Evolutionary conservation across 2,113 vertebrate species (phyloP), one percentile per base, ranked within the genome.

Genomic region (Sakesphorus luctuosus): DNA sequence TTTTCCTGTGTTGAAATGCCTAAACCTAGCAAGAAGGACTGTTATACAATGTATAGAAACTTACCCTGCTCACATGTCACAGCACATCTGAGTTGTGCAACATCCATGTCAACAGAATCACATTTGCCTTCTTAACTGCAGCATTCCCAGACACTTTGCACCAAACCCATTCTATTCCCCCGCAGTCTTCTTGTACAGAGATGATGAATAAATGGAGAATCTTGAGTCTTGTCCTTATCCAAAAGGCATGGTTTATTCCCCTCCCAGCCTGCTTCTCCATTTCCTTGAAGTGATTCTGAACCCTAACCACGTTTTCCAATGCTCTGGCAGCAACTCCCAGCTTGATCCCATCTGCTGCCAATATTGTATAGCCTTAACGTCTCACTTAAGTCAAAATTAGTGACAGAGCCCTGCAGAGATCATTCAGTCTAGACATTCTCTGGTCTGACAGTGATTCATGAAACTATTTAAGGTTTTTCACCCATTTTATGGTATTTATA

Each of bases 321-420:
- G 7, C 11, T 16, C 36, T 43, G 43, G 29, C 19, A 79, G 67
- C 43, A 87, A 85, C n/a, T 76, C 62, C 50, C 68, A 58, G 23
- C 53, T 90, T 25, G 44, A 55, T 53, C 76, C 67, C 85, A 92
- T 94, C 88, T 95, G 96, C 75, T 94, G 71, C 46, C 90, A 93
- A 90, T 83, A 53, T 12, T 52, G 50, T 33, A 92, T 3, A 80
- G 82, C 53, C 46, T 87, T 83, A 85, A 88, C 0, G 2, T 90
- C 80, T 93, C 58, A 90, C 36, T 91, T 76, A 68, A 90, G 58
- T 43, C 14, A 20, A 88, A 96, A 94, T 92, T 85, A 92, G 90
- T 49, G 85, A 90, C 92, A 93, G 92, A 93, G 86, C 67, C 72
- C 88, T 83, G 63, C 50, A 80, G 79, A 92, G 52, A 82, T 66